These are phyloP conservation scores for Drosophila trapezifrons DNA, from an alignment of 1,140 invertebrate species.

Conservation along the genomic window DNA sequence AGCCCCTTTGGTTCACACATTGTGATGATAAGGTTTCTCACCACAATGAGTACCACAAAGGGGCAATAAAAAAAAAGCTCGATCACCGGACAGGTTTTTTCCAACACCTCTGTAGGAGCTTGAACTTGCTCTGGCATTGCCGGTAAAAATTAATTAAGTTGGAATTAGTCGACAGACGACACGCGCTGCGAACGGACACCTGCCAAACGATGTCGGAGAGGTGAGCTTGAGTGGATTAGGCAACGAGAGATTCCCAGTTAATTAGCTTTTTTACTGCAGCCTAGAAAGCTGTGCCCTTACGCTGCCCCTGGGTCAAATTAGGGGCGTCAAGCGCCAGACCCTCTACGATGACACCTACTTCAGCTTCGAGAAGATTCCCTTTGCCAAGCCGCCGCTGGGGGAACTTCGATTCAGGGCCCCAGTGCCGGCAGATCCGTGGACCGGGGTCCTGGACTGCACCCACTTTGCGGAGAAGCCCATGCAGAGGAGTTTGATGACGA, in stretches of 20 bases:
- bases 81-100: constrained; percentile 23
- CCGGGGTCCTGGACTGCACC: constrained; percentile 61
- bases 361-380: constrained; percentile 88
- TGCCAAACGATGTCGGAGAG: constrained; percentile 41
- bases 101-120: constrained; percentile 28
- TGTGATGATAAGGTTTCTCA: constrained; percentile 9
- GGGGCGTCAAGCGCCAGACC: constrained; percentile 52
- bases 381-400: constrained; percentile 89
- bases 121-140: constrained; percentile 18
- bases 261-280: constrained; percentile 22
- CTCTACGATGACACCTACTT: constrained; percentile 75
- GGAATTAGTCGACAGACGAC: constrained; percentile 40
- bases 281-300: constrained; percentile 36
- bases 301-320: constrained; percentile 62
- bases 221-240: constrained; percentile 7
- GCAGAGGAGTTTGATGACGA: constrained; percentile 54
- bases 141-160: not conserved
- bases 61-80: constrained; percentile 22
- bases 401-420: constrained; percentile 87
- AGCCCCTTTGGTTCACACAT: not conserved
- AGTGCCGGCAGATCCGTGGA: constrained; percentile 65
- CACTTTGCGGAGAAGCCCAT: constrained; percentile 57
- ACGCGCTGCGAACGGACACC: constrained; percentile 6
- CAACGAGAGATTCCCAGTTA: not conserved
- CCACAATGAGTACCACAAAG: not conserved